Evolutionary conservation across 2,113 vertebrate species (phyloP).

Genomic region (Sinocyclocheilus anshuiensis): DNA sequence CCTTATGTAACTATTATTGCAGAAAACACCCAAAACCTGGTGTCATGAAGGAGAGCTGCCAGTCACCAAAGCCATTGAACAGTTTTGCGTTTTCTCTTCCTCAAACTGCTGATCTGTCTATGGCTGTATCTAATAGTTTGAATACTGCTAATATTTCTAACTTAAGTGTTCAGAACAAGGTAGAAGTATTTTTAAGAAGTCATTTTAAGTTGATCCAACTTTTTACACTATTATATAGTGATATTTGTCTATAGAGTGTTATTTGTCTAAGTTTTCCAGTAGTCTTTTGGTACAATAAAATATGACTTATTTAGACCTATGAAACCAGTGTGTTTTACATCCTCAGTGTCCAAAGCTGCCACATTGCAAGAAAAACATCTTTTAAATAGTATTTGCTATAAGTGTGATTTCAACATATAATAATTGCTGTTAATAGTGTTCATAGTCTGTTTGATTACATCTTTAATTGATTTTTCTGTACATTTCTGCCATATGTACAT

Average conservation of each 20-base stretch:
- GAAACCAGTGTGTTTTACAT: neutral
- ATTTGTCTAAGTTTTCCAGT: neutral
- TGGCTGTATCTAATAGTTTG: neutral
- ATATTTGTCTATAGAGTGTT: too few species aligned
- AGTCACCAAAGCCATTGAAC: neutral
- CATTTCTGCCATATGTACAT: too few species aligned
- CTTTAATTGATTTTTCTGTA: too few species aligned
- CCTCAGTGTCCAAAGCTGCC: neutral
- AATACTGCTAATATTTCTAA: neutral
- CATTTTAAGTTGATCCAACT: neutral
- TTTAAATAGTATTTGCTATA: neutral
- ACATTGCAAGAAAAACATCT: neutral
- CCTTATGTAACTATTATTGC: slow-evolving; percentile 2
- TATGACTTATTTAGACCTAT: neutral
- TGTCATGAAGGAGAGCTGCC: neutral
- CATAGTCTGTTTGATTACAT: too few species aligned
- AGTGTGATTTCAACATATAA: too few species aligned
- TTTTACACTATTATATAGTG: too few species aligned
- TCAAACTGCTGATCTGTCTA: neutral
- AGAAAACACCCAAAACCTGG: neutral
- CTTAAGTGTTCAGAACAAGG: neutral
- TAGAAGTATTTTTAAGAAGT: neutral
- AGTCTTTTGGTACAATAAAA: neutral
- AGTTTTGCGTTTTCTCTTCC: neutral
- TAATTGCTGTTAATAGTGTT: too few species aligned